Conservation (phyloP, 2,113 vertebrate species). For the Eretmodus cyanostictus region DNA sequence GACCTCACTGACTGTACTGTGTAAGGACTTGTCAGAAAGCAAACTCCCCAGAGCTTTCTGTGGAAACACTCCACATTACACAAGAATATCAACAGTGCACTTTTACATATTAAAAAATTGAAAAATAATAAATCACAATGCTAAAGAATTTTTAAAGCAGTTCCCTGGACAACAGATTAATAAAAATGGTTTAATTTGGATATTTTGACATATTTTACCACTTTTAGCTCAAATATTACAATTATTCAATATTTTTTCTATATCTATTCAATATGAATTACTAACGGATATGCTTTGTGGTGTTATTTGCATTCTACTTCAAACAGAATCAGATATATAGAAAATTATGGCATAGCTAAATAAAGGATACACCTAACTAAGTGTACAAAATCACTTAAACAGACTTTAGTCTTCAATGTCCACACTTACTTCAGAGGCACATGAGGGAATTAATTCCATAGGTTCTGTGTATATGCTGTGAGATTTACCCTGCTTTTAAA, state of each 20-base stretch:
- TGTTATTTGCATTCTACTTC: background rate
- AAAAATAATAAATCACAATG: background rate
- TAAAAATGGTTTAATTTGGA: background rate
- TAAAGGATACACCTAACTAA: background rate
- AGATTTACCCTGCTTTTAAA: background rate
- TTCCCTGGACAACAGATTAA: background rate
- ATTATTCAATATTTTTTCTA: background rate
- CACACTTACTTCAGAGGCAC: background rate
- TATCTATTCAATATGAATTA: background rate
- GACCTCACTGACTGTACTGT: background rate
- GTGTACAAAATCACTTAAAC: background rate
- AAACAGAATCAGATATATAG: background rate
- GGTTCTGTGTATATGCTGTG: background rate
- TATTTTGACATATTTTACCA: background rate
- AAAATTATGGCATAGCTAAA: background rate
- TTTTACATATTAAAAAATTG: background rate
- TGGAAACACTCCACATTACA: background rate
- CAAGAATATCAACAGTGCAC: background rate
- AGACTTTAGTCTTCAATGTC: background rate
- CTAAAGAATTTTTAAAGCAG: background rate
- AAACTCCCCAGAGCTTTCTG: background rate
- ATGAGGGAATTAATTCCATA: background rate
- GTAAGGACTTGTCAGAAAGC: background rate
- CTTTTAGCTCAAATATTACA: background rate
- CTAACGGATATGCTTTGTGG: accelerated